Percentiles rank a stretch among this genome's conserved stretches.
These are phyloP conservation scores for Elephantulus edwardii DNA, from an alignment of 2,113 vertebrate species.

Conservation along the genomic window DNA sequence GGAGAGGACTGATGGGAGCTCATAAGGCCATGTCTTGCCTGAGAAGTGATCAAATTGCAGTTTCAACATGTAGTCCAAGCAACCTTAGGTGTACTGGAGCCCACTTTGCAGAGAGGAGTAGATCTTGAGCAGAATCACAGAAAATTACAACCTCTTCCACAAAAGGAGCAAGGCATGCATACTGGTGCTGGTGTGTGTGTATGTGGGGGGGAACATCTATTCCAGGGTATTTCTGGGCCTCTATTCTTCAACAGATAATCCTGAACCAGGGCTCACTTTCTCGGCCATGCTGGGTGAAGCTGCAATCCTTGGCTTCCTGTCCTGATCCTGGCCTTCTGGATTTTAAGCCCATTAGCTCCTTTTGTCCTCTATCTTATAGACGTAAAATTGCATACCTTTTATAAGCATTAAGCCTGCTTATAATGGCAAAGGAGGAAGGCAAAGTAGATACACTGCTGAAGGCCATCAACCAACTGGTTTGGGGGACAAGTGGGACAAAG, in stretches of 20 bases:
- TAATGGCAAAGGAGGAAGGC: background rate
- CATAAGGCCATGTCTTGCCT: background rate
- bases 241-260: background rate
- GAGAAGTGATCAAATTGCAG: background rate
- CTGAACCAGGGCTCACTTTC: background rate
- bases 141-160: background rate
- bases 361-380: no score
- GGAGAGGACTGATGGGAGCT: background rate
- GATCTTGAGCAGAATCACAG: background rate
- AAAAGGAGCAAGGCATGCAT: background rate
- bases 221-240: background rate
- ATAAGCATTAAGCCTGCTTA: constrained; percentile 55
- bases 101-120: background rate
- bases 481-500: background rate
- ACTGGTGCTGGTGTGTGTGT: background rate
- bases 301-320: no score
- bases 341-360: background rate
- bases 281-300: background rate
- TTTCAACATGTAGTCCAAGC: no score
- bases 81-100: background rate
- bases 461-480: fast-evolving
- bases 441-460: background rate
- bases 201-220: no score
- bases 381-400: constrained; percentile 37
- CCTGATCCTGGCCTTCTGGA: background rate